Evolutionary conservation across 2,797 vertebrate species (phyloP), one percentile per base, ranked within the genome.

Genomic region (Lateolabrax maculatus): DNA sequence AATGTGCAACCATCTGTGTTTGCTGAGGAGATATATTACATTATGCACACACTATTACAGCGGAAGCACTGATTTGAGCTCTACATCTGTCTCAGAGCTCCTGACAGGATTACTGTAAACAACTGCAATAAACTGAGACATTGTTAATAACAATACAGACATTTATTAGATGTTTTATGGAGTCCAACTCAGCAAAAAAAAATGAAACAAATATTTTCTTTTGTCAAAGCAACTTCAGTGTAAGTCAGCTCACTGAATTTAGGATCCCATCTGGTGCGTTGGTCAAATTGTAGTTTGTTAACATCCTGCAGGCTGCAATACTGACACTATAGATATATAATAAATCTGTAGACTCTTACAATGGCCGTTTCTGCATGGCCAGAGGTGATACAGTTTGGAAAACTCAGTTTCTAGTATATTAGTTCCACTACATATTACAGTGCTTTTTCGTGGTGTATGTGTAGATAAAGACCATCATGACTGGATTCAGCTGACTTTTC

Each of bases 1-100:
- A 55, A 41, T 57, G 56, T 49, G 67, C 37, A 34, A 27, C 9
- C 63, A 69, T 71, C 67, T 76, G 71, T 75, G 56, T 81, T 53
- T 75, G 75, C 55, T 36, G 74, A 64, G 62, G 57, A 73, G 62
- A 58, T 68, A 49, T 36, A 64, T 60, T 61, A 18, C 63, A 72
- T 72, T 62, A 75, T 46, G 34, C 68, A 67, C 27, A 66, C 44
- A 44, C 18, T 37, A 18, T 12, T 44, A 29, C 27, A 66, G 36
- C 27, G 19, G 19, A 57, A 41, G 49, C 67, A 53, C 55, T 37
- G 64, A 46, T 69, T 9, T 62, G 27, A 57, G 56, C 27, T 57
- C 49, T 57, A 4, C 57, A 57, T 77, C 69, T 60, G 57, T 66
- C 76, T 66, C 39, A 25, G 18, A 23, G 61, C 61, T 27, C 37